Percentiles rank a stretch among this genome's conserved stretches.
Conservation (phyloP, 2,888 invertebrate genomes). For the Teleiodes luculella region DNA sequence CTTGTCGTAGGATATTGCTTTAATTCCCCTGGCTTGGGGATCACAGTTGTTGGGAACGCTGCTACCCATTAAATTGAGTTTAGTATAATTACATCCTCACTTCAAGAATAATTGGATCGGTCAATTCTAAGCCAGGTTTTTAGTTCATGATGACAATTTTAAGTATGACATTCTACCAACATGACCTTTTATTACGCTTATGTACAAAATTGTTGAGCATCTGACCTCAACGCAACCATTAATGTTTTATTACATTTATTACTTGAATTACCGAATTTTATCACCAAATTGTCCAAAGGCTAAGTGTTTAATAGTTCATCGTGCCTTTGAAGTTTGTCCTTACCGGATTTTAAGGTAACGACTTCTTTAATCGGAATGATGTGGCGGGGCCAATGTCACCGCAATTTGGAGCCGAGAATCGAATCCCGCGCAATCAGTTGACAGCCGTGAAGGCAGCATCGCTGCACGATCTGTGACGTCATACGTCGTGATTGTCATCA, state of each 20-base stretch:
- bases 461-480: slow-evolving; percentile 61
- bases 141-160: too few species aligned
- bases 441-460: slow-evolving; percentile 66
- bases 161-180: too few species aligned
- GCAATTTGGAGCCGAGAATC: slow-evolving; percentile 32
- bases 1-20: too few species aligned
- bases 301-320: slow-evolving; percentile 1
- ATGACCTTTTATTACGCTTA: too few species aligned
- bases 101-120: too few species aligned
- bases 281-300: slow-evolving; percentile 7
- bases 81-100: too few species aligned
- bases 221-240: neutral
- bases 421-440: slow-evolving; percentile 48
- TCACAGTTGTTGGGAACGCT: too few species aligned
- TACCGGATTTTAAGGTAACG: slow-evolving; percentile 5
- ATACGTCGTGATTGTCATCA: slow-evolving; percentile 57
- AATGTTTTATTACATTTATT: neutral
- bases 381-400: slow-evolving; percentile 37
- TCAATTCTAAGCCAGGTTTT: too few species aligned
- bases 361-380: neutral
- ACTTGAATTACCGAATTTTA: slow-evolving; percentile 2
- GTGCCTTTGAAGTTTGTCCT: neutral
- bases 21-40: too few species aligned
- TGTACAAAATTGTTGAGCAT: neutral
- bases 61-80: too few species aligned